Evolutionary conservation across 2,113 vertebrate species (phyloP), one percentile per base, ranked within the genome.

Genomic region (Malurus alboscapulatus): DNA sequence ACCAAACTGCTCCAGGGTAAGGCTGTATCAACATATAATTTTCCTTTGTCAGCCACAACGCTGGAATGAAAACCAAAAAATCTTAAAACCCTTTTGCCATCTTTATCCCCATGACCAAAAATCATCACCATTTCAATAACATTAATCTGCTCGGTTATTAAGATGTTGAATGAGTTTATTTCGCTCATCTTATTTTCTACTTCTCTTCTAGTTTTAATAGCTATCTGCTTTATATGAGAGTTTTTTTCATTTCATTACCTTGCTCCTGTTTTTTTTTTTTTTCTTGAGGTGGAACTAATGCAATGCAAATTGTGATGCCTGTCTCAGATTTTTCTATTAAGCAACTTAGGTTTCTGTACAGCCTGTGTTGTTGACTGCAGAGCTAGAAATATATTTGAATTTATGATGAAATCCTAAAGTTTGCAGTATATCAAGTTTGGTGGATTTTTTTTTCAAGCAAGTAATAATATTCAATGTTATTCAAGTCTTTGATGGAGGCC

Each of bases 171-270:
- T 83, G 81, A 95, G 83, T 96, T 96, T 95, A 96, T 96, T 96
- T 97, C 91, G 96, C 91, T 93, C 68, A 42, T 75, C 87, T 97
- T 96, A 92, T 97, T 97, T 97, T 97, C 94, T 91, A 93, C 93
- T 95, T 88, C 93, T 96, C 87, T 97, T 96, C 90, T 93, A 81
- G 93, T 80, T 96, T 96, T 95, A 97, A 97, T 95, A 97, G 94
- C 94, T 97, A 95, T 94, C 93, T 97, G 87, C 93, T 97, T 96
- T 96, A 97, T 97, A 94, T 75, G 86, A 94, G 92, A 96, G 92
- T 78, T 94, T 90, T 90, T 96, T 97, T 97, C 92, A 20, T 96
- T 97, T 97, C 97, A 97, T 97, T 98, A 97, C 91, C 76, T 97
- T 97, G 86, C 95, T 94, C 93, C 94, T 84, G 71, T 84, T 96